phyloP scores from a whole-genome alignment of 2,113 vertebrate genomes.

The Zootoca vivipara region DNA sequence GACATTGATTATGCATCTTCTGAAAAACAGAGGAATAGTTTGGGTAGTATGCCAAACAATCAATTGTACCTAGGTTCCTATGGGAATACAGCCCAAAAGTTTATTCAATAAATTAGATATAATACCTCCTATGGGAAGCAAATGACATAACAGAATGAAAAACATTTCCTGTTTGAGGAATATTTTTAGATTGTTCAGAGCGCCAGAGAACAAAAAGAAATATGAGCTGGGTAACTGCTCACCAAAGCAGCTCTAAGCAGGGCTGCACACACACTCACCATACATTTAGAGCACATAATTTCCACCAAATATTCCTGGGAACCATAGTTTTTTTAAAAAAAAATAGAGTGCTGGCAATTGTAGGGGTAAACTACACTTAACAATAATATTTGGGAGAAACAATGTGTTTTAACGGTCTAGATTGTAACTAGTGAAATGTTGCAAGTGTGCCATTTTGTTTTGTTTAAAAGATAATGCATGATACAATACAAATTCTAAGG shows the following conservation, averaged over 20 bases:
- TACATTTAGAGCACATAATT: too few species aligned
- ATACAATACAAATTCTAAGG: not conserved
- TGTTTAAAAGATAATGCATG: not conserved
- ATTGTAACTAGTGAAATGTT: too few species aligned
- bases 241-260: slow-evolving; percentile 40
- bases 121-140: slow-evolving; percentile 62
- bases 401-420: too few species aligned
- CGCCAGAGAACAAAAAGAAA: slow-evolving; percentile 42
- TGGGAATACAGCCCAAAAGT: slow-evolving; percentile 46
- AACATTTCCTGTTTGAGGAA: slow-evolving; percentile 67
- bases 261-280: too few species aligned
- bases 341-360: too few species aligned
- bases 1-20: slow-evolving; percentile 37
- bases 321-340: too few species aligned
- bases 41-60: slow-evolving; percentile 34
- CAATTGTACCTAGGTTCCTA: slow-evolving; percentile 40
- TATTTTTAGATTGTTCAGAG: slow-evolving; percentile 65
- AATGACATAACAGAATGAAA: slow-evolving; percentile 67
- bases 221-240: slow-evolving; percentile 52
- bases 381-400: too few species aligned
- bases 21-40: slow-evolving; percentile 49
- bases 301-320: too few species aligned
- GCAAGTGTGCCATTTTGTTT: too few species aligned
- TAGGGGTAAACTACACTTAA: too few species aligned
- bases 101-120: slow-evolving; percentile 71